Base-by-base conservation (phyloP, 2,797 vertebrate genomes). In the Furcifer pardalis region DNA sequence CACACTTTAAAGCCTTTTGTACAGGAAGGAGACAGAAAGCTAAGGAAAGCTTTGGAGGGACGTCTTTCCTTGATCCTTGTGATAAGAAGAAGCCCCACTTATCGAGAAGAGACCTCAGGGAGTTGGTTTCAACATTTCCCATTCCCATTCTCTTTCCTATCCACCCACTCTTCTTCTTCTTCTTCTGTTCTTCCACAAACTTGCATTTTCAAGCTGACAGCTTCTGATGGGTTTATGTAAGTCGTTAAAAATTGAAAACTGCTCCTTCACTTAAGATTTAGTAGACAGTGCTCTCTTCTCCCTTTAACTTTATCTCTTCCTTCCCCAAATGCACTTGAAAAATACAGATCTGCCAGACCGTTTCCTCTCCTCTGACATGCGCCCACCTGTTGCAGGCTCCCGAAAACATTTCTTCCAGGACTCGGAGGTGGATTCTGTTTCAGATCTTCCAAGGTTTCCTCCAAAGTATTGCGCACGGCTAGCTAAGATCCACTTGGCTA, bases 211-310 rank as follows among this genome's bases (percentile, higher is more conserved):
- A 79, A 87, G 88, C 90, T 90, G 91, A 90, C 93, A 92, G 89
- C 81, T 90, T 93, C 90, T 93, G 92, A 94, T 94, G 93, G 93
- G 88, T 95, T 95, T 95, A 94, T 92, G 93, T 94, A 95, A 94
- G 91, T 91, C 88, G 93, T 95, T 95, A 95, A 95, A 95, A 94
- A 95, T 94, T 95, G 93, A 94, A 92, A 87, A 91, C 68, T n/a
- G 88, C 91, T 92, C 90, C 93, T 94, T 92, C 94, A 94, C 93
- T 92, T 91, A 87, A n/a, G 89, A 89, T 90, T 93, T 91, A 91
- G 76, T 77, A 86, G 90, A 85, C 88, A 82, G 87, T 82, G 90
- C 82, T 86, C 87, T 86, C 79, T 91, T 84, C 46, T 9, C 7
- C 25, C 27, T 30, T 7, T 17, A 32, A 17, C 32, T 9, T 49